Conservation (phyloP, 2,797 vertebrate genomes). For the Erethizon dorsatum region DNA sequence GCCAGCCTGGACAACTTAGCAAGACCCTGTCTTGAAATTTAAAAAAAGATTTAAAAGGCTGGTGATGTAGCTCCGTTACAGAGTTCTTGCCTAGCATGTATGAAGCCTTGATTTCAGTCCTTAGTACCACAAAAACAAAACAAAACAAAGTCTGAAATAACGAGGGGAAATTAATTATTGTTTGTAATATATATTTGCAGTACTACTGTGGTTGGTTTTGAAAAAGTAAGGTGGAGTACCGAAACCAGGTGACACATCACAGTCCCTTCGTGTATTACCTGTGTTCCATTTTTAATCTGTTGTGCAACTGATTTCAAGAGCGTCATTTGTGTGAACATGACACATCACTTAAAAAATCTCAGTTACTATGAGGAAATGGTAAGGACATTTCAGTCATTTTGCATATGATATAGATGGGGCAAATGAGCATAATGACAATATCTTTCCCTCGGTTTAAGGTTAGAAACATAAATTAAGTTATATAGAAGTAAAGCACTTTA, state of each 20-base stretch:
- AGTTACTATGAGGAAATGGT: not conserved
- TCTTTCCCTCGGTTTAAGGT: not conserved
- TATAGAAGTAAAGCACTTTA: not conserved
- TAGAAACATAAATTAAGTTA: not conserved
- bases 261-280: not conserved
- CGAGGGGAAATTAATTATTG: not conserved
- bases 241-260: not conserved
- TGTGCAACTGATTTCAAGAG: slow-evolving; percentile 14
- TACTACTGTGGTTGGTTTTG: not conserved
- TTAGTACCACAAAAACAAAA: not conserved
- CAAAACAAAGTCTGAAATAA: not conserved
- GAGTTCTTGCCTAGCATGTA: not conserved
- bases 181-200: not conserved
- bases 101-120: not conserved
- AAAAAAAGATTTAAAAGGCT: not conserved
- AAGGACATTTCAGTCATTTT: not conserved
- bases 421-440: not conserved
- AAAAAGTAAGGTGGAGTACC: not conserved
- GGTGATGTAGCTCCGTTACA: not conserved
- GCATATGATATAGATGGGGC: not conserved
- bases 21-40: not conserved
- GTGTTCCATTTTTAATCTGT: not conserved
- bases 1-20: not conserved
- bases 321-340: not conserved
- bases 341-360: slow-evolving; percentile 11